Conservation (phyloP, 2,113 vertebrate species). For the Cervus canadensis region DNA sequence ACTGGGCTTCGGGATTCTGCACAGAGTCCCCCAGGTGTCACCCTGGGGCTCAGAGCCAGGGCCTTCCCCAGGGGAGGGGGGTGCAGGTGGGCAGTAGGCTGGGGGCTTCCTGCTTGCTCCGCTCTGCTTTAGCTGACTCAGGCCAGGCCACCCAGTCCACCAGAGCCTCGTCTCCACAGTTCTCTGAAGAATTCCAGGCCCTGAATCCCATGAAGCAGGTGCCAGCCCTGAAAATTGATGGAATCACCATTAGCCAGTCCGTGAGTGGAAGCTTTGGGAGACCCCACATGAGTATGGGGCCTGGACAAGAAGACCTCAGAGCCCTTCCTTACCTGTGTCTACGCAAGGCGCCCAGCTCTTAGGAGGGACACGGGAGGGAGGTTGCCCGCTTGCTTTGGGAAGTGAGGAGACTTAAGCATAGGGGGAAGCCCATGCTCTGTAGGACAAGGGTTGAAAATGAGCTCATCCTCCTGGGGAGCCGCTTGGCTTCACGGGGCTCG, state of each 20-base stretch:
- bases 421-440: neutral
- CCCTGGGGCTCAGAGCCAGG: neutral
- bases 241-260: slow-evolving; percentile 89
- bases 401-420: neutral
- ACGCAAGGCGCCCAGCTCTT: neutral
- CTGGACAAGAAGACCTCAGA: neutral
- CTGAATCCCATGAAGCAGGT: slow-evolving; percentile 98
- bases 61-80: neutral
- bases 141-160: neutral
- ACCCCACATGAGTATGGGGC: neutral
- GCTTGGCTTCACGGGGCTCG: neutral
- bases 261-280: slow-evolving; percentile 81
- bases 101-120: neutral
- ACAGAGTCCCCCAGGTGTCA: neutral
- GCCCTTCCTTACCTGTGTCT: neutral
- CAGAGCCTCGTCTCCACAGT: slow-evolving; percentile 78
- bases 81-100: neutral
- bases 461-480: neutral
- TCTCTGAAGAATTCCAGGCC: slow-evolving; percentile 84
- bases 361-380: neutral
- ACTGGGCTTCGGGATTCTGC: neutral
- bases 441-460: neutral
- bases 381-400: neutral
- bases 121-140: neutral
- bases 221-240: slow-evolving; percentile 92